phyloP scores from a whole-genome alignment of 1,140 invertebrate genomes.

The Lordiphosa collinella region DNA sequence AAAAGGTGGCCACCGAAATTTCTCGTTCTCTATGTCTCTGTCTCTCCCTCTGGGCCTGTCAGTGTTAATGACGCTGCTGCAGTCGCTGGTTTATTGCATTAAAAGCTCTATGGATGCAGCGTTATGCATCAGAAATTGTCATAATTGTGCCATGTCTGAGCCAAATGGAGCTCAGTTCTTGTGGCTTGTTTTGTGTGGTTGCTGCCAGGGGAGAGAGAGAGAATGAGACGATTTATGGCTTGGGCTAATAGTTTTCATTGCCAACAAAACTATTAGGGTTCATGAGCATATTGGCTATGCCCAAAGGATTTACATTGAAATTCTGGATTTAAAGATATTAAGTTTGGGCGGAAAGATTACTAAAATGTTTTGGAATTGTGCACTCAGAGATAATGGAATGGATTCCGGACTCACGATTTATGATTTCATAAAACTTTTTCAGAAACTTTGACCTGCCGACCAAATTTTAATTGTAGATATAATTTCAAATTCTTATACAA shows the following conservation, averaged over 20 bases:
- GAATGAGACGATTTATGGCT: conserved; percentile 64
- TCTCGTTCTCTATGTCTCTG: background rate
- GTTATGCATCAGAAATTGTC: conserved; percentile 76
- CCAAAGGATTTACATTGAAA: too few relatives aligned
- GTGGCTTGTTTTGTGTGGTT: conserved; percentile 26
- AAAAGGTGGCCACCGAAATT: conserved; percentile 28
- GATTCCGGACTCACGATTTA: too few relatives aligned
- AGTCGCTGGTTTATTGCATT: conserved; percentile 68
- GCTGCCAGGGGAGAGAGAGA: conserved; percentile 8
- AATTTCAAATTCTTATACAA: too few relatives aligned
- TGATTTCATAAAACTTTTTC: too few relatives aligned
- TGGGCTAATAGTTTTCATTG: conserved; percentile 64
- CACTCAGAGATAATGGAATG: too few relatives aligned
- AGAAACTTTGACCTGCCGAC: too few relatives aligned
- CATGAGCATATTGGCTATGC: conserved; percentile 5
- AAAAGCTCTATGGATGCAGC: conserved; percentile 61
- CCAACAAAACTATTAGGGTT: conserved; percentile 38
- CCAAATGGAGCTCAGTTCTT: conserved; percentile 39
- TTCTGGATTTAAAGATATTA: too few relatives aligned
- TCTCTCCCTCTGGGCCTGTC: conserved; percentile 21
- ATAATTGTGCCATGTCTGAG: conserved; percentile 72
- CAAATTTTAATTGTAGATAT: too few relatives aligned
- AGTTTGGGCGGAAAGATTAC: too few relatives aligned
- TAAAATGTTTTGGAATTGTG: too few relatives aligned
- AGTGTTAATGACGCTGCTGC: conserved; percentile 65